Evolutionary conservation across 2,888 invertebrate genomes (phyloP).

Genomic region (Nomada goodeniana): DNA sequence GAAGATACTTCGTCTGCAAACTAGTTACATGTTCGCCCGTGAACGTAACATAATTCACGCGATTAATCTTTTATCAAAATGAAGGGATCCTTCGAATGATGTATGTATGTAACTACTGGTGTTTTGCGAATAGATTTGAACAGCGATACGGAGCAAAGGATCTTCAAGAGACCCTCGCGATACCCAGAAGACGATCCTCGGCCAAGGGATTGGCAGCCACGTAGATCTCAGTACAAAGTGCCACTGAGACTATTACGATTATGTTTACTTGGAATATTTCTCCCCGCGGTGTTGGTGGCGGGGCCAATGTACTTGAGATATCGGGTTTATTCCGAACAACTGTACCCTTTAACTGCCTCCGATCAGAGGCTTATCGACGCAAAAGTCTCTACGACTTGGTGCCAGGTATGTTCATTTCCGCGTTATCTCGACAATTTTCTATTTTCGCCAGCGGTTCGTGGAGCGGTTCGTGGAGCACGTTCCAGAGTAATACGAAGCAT

Average conservation of each 20-base stretch:
- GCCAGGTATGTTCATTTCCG: slow-evolving; percentile 87
- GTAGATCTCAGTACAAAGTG: slow-evolving; percentile 80
- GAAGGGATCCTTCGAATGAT: too few relatives aligned
- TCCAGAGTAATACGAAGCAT: background rate
- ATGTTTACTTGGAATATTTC: slow-evolving; percentile 87
- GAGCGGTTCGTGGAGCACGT: background rate
- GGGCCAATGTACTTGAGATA: slow-evolving; percentile 90
- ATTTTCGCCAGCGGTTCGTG: background rate
- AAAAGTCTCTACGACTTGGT: slow-evolving; percentile 92
- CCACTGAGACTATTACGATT: slow-evolving; percentile 88
- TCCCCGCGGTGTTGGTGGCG: slow-evolving; percentile 89
- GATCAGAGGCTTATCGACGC: slow-evolving; percentile 91
- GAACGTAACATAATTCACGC: too few relatives aligned
- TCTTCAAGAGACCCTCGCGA: slow-evolving; percentile 20
- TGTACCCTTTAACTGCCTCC: slow-evolving; percentile 90
- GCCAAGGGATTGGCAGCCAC: slow-evolving; percentile 77
- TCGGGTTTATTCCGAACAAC: slow-evolving; percentile 89
- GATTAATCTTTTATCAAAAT: too few relatives aligned
- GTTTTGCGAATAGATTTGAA: background rate
- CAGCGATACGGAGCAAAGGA: background rate
- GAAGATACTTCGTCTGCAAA: slow-evolving; percentile 1
- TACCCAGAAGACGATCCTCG: slow-evolving; percentile 70
- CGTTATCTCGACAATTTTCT: background rate
- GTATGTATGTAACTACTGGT: too few relatives aligned
- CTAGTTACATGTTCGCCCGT: background rate